Conservation (phyloP, 2,888 invertebrate genomes). For the Diarsia rubi region DNA sequence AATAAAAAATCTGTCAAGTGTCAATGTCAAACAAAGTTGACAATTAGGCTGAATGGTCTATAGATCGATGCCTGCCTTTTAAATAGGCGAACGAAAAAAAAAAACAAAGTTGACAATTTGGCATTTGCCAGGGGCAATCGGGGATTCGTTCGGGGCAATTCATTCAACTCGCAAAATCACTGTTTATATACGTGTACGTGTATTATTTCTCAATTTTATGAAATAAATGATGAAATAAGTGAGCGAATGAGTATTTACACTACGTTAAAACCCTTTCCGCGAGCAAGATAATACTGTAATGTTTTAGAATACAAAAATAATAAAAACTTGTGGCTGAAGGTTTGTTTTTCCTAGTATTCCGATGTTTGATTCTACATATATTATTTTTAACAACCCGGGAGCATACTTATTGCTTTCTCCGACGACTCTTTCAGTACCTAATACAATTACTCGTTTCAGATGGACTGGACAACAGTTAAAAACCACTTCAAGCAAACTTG, state of each 20-base stretch:
- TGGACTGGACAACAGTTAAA: slow-evolving; percentile 82
- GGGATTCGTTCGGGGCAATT: too few relatives aligned
- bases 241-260: not conserved
- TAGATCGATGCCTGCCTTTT: too few relatives aligned
- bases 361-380: not conserved
- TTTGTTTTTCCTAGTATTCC: slow-evolving; percentile 6
- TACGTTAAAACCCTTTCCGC: not conserved
- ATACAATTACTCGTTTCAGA: slow-evolving; percentile 67
- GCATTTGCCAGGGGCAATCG: not conserved
- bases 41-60: too few relatives aligned
- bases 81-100: too few relatives aligned
- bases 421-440: not conserved
- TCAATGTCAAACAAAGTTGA: slow-evolving; percentile 16
- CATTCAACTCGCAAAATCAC: not conserved
- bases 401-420: not conserved
- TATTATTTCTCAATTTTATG: not conserved
- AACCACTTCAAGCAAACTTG: slow-evolving; percentile 93
- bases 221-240: not conserved
- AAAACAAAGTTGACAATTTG: slow-evolving; percentile 12
- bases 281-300: not conserved
- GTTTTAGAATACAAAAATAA: slow-evolving; percentile 1
- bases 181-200: too few relatives aligned
- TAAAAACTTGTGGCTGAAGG: slow-evolving; percentile 8
- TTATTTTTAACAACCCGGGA: not conserved
- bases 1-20: not conserved